Base-by-base conservation (phyloP, 1,140 invertebrate species). In the Laupala kohalensis region DNA sequence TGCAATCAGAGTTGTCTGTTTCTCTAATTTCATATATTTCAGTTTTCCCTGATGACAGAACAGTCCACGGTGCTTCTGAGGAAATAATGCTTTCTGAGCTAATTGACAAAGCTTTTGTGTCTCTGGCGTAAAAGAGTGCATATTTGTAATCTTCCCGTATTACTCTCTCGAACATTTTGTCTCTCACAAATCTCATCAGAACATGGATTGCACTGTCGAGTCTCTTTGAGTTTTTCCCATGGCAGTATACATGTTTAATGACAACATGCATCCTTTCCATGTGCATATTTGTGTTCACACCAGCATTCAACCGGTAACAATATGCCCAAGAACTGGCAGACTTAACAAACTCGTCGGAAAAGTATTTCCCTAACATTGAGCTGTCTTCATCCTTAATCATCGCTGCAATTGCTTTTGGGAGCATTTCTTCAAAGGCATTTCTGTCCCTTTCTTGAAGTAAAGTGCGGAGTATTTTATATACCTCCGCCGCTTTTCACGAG, bases 401-500 rank as follows among this genome's bases (percentile, higher is more conserved):
- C 24, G 5, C n/a, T 12, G 37, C 19, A 26, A 4, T n/a, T 53
- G 6, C 19, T 28, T 37, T 69, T 15, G n/a, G 23, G 23, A 30
- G 19, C 37, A 5, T 69, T 29, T 25, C 27, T 29, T 30, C 19
- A 5, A 6, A 19, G 6, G 6, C 5, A 6, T 30, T 29, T 62
- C n/a, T n/a, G n/a, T n/a, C n/a, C n/a, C n/a, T n/a, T n/a, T n/a
- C n/a, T n/a, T n/a, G n/a, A n/a, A n/a, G 6, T n/a, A 5, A 5
- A 30, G 3, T 19, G 28, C 26, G n/a, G 28, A 19, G 3, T n/a
- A 6, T 23, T 12, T 26, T 3, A 37, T 6, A 6, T 24, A 27
- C 19, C 19, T 53, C n/a, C n/a, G n/a, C n/a, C n/a, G 69, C 67
- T 71, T 74, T 25, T 74, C 75, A 9, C 19, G n/a, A 64, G 71